Evolutionary conservation across 2,113 vertebrate species (phyloP).

Genomic region (Oriolus oriolus): DNA sequence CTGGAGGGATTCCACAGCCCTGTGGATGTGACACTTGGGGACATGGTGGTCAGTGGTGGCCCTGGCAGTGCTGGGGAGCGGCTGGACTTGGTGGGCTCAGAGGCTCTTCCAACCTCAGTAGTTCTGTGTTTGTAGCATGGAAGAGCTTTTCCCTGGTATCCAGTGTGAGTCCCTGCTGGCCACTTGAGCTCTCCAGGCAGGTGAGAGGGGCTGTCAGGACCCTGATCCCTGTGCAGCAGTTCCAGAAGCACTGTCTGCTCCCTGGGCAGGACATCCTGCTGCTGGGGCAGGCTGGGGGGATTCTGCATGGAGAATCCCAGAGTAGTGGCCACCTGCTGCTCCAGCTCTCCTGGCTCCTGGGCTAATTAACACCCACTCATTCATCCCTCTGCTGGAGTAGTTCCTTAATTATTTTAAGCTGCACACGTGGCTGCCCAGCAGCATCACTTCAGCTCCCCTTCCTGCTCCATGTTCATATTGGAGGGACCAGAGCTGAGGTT

Average conservation of each 20-base stretch:
- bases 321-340: not conserved
- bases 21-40: not conserved
- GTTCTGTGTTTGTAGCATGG: not conserved
- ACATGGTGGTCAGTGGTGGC: fast-evolving
- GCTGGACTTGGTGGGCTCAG: not conserved
- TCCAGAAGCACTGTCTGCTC: not conserved
- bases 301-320: not conserved
- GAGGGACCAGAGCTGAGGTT: not conserved
- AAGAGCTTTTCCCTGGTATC: not conserved
- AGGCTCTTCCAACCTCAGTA: fast-evolving
- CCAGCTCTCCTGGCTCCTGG: not conserved
- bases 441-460: not conserved
- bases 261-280: not conserved
- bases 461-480: not conserved
- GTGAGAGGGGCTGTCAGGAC: not conserved
- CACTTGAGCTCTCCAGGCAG: not conserved
- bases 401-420: not conserved
- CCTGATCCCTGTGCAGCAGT: not conserved
- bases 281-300: fast-evolving
- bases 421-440: fast-evolving
- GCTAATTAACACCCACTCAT: not conserved
- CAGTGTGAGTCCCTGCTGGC: not conserved
- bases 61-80: not conserved
- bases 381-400: not conserved
- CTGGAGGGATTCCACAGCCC: not conserved